Evolutionary conservation across 1,140 invertebrate species (phyloP), one percentile per base, ranked within the genome.

Genomic region (Zaprionus africanus): DNA sequence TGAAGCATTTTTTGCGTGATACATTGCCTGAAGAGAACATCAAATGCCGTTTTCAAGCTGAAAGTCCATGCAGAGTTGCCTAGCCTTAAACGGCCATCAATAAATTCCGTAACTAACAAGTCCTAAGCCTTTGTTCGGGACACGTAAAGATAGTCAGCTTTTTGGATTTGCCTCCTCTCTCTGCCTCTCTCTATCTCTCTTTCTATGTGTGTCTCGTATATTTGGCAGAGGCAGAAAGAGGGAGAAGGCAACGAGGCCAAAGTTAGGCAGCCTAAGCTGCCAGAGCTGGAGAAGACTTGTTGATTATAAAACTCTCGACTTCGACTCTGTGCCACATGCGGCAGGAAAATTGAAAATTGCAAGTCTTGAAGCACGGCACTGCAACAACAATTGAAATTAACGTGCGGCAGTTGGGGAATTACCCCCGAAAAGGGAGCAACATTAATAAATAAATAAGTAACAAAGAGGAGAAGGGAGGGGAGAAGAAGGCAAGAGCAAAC

Each of bases 311-410:
- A 24, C 22, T 22, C 22, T 22, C 22, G 22, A 22, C 22, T 22
- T 51, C 46, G 46, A 49, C 17, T 49, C 9, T 15, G 28, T 15
- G 28, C 28, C 28, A 31, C 28, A 31, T 31, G 28, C 28, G 49
- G 61, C 67, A 38, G 58, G 41, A 19, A 76, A 70, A 76, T 76
- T 79, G 58, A 76, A 79, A 73, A 72, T 67, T 76, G 68, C 66
- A 67, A 72, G 72, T 72, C 61, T 63, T 46, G 31, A 54, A 60
- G 38, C 38, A 58, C 34, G 17, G 31, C 53, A 60, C 46, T 64
- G 62, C 63, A 31, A 15, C 17, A 31, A 34, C 67, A 76, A 76
- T 76, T 76, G 73, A 71, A 76, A 76, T 70, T 70, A 76, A 77
- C 57, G 38, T 66, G 38, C 62, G 26, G 53, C 69, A 66, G 63